Percentiles rank a stretch among this genome's conserved stretches.
phyloP scores from a whole-genome alignment of 2,888 invertebrate species.

The Liposcelis brunnea region DNA sequence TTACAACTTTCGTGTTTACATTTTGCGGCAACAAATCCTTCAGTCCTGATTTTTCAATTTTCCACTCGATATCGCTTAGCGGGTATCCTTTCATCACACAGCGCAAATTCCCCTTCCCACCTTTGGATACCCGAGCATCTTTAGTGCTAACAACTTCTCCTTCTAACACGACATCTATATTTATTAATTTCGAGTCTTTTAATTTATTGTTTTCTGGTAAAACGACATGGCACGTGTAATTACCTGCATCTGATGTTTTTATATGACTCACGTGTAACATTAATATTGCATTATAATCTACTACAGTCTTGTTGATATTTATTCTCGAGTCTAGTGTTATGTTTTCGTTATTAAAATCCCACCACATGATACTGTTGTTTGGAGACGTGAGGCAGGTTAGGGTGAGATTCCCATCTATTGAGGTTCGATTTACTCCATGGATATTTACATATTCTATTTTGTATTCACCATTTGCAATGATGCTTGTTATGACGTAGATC shows the following conservation, averaged over 20 bases:
- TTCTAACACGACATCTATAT: conserved; percentile 22
- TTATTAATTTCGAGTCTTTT: conserved; percentile 23
- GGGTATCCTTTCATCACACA: conserved; percentile 44
- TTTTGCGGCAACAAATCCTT: conserved; percentile 8
- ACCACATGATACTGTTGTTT: conserved; percentile 4
- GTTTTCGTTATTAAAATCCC: conserved; percentile 2
- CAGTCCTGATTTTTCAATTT: conserved; percentile 20
- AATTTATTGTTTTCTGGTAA: conserved; percentile 24
- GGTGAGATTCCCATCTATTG: not conserved
- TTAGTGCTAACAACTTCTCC: conserved; percentile 31
- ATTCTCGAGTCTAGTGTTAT: conserved; percentile 5
- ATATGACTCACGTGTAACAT: conserved; percentile 36
- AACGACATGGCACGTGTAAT: conserved; percentile 38
- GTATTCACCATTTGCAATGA: not conserved
- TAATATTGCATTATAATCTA: conserved; percentile 23
- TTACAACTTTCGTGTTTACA: conserved; percentile 25
- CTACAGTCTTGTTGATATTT: conserved; percentile 18
- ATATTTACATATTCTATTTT: not conserved
- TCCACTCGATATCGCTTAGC: conserved; percentile 35
- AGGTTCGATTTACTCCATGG: not conserved
- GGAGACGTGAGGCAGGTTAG: conserved; percentile 1
- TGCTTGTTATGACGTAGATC: not conserved
- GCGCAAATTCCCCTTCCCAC: conserved; percentile 31
- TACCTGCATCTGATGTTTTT: conserved; percentile 37
- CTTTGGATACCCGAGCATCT: conserved; percentile 32